Evolutionary conservation across 2,113 vertebrate species (phyloP).

Genomic region (Macrotus californicus): DNA sequence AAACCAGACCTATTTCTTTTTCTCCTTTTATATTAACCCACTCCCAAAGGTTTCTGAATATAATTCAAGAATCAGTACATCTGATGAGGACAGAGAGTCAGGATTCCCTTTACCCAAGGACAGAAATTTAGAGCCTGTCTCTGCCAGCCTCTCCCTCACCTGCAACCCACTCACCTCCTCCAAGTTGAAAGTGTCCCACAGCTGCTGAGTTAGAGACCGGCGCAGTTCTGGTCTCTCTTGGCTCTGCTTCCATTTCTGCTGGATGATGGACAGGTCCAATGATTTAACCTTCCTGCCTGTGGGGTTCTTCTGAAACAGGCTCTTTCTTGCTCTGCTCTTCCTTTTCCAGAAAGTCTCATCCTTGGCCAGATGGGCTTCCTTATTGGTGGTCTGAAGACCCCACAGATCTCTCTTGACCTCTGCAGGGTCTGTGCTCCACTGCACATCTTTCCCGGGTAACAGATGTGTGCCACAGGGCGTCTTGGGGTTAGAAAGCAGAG

Average conservation of each 20-base stretch:
- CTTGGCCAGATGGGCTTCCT: not conserved
- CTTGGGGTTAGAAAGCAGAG: not conserved
- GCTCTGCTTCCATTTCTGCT: constrained; percentile 20
- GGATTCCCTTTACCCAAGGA: not conserved
- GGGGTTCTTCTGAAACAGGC: not conserved
- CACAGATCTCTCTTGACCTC: not conserved
- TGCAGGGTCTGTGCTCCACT: not conserved
- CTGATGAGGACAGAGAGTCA: not conserved
- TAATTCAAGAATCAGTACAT: not conserved
- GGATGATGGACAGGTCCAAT: constrained; percentile 52
- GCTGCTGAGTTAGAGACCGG: constrained; percentile 37
- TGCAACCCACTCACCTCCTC: constrained; percentile 79
- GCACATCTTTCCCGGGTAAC: not conserved
- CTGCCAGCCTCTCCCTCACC: not conserved
- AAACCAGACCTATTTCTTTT: not conserved
- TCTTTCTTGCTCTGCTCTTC: constrained; percentile 21
- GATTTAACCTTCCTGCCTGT: not conserved
- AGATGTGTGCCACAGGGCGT: not conserved
- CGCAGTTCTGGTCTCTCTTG: not conserved
- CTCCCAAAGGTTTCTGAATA: not conserved
- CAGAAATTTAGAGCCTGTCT: not conserved
- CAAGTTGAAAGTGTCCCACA: constrained; percentile 80
- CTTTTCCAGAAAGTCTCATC: not conserved
- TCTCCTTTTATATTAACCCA: not conserved
- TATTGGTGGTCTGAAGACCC: not conserved